A percentile compares a stretch with the other conserved stretches of the same genome.
Conservation (phyloP, 2,113 vertebrate species). For the Chiloscyllium plagiosum region DNA sequence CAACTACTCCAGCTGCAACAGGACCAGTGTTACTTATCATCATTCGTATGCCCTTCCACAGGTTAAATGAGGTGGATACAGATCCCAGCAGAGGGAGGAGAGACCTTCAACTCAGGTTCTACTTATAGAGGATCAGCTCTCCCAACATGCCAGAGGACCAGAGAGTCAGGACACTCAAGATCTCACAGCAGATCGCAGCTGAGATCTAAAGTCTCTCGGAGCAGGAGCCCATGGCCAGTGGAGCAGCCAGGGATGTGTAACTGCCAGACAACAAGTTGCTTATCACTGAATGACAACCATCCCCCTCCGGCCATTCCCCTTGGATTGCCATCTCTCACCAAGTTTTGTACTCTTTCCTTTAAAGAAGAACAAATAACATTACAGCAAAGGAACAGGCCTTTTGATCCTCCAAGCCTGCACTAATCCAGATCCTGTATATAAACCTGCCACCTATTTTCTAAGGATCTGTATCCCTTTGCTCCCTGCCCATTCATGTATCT, state of each 20-base stretch:
- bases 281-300: no score
- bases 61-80: neutral
- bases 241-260: neutral
- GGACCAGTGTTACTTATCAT: neutral
- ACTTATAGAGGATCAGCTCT: neutral
- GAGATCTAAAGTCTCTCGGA: neutral
- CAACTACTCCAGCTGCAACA: neutral
- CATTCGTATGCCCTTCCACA: neutral
- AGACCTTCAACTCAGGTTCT: neutral
- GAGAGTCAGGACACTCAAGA: no score
- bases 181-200: neutral
- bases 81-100: neutral
- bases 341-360: neutral
- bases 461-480: no score
- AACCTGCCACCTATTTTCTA: no score
- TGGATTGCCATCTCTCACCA: neutral
- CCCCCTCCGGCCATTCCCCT: neutral
- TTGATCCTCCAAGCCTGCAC: no score
- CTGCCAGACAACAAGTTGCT: neutral
- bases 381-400: no score
- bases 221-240: neutral
- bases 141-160: neutral
- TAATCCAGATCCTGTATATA: no score
- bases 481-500: no score
- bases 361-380: no score